Evolutionary conservation across 2,113 vertebrate species (phyloP).

Genomic region (Oryzias curvinotus): DNA sequence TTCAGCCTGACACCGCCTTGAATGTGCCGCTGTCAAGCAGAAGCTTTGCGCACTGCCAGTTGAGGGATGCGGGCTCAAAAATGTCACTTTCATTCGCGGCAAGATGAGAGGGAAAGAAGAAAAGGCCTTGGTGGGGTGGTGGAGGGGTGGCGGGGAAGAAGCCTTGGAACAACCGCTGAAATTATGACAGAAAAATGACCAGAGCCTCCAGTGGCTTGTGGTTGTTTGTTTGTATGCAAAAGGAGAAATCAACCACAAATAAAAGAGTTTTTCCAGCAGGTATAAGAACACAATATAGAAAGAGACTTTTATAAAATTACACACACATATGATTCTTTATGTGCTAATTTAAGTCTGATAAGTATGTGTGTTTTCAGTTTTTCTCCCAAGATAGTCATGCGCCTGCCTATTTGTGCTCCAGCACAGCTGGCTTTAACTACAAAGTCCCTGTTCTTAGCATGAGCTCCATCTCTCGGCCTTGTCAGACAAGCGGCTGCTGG

Average conservation of each 20-base stretch:
- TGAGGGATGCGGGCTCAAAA: conserved; percentile 72
- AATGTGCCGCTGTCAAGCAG: conserved; percentile 72
- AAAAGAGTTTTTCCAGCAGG: conserved; percentile 3
- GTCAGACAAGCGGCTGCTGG: conserved; percentile 72
- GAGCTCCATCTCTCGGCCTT: conserved; percentile 72
- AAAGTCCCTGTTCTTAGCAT: conserved; percentile 74
- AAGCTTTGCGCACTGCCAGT: conserved; percentile 52
- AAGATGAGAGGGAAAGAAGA: conserved; percentile 44
- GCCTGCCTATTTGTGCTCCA: conserved; percentile 43
- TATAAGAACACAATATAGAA: not conserved
- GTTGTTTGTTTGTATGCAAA: conserved; percentile 14
- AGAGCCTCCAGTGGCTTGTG: conserved; percentile 39
- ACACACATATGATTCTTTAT: not conserved
- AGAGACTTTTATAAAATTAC: conserved; percentile 8
- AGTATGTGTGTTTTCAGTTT: conserved; percentile 30
- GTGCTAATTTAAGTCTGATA: conserved; percentile 17
- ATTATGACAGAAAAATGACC: conserved; percentile 71
- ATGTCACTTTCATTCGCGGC: conserved; percentile 73
- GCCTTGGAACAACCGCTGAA: conserved; percentile 72
- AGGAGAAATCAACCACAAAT: conserved; percentile 1
- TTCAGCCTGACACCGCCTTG: conserved; percentile 74
- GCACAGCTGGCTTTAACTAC: conserved; percentile 71
- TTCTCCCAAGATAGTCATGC: conserved; percentile 23
- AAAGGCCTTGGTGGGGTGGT: conserved; percentile 11
- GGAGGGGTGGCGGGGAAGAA: conserved; percentile 52